Base-by-base conservation (phyloP, 2,113 vertebrate genomes). In the Sceloporus tristichus region DNA sequence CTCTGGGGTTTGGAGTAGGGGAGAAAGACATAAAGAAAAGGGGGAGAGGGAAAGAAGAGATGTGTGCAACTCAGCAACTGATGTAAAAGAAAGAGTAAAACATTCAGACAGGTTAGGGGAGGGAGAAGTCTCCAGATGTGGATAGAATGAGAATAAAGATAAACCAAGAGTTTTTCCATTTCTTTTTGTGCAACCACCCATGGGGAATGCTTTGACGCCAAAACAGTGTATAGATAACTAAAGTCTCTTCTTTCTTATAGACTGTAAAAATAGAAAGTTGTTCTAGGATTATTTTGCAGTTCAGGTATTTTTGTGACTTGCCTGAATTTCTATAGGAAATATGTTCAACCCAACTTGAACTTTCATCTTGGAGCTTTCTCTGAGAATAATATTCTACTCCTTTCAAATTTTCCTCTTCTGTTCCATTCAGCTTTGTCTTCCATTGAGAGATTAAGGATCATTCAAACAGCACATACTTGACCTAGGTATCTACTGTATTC, bases 151-250 rank as follows among this genome's bases (percentile, higher is more conserved):
- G 85, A 91, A 91, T 92, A 94, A 92, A 89, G 42, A 77, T 85
- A 77, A 85, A 85, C 27, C 85, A 85, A 82, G 85, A 0, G 0
- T 56, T 13, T 82, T 86, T 75, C 56, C 79, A 87, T 85, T 90
- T 91, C 27, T 6, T 92, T 94, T 87, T 88, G 13, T 94, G 54
- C 79, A 82, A 86, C 18, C 88, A 79, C 83, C 86, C 53, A 78
- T 81, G 48, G 87, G 86, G 48, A 92, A 54, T 85, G 74, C 70
- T 94, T 94, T 95, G 91, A 93, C 86, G 40, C 54, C 91, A 87
- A 91, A 91, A 86, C 2, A 40, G 65, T 85, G 56, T 88, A 78
- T 90, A 87, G 86, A 62, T 93, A 91, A 85, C 83, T 92, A 84
- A 92, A 88, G 16, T 2, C 87, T n/a, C 0, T 0, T 77, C 82